Evolutionary conservation across 1,140 invertebrate species (phyloP).

Genomic region (Drosophila miranda): DNA sequence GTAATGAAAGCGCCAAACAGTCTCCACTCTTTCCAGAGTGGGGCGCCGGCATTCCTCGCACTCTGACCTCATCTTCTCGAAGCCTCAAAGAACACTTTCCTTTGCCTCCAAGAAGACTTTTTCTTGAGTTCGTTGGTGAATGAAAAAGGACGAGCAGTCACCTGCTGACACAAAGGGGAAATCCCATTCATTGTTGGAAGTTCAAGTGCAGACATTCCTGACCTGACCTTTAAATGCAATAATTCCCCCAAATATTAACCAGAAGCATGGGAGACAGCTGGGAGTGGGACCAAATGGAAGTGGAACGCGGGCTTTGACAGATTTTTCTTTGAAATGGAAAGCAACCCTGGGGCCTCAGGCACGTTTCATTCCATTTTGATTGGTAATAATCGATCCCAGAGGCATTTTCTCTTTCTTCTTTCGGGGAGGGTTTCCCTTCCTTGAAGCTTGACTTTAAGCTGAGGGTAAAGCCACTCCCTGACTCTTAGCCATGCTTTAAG

Average conservation of each 20-base stretch:
- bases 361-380: constrained; percentile 81
- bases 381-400: constrained; percentile 82
- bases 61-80: constrained; percentile 35
- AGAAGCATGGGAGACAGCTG: not conserved
- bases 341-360: constrained; percentile 28
- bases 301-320: constrained; percentile 4
- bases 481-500: constrained; percentile 4
- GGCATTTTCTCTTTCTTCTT: constrained; percentile 50
- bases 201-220: constrained; percentile 19
- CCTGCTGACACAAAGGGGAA: constrained; percentile 11
- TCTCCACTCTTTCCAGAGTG: constrained; percentile 9
- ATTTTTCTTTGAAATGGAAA: constrained; percentile 25
- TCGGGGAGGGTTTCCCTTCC: constrained; percentile 25
- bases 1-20: constrained; percentile 34
- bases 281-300: not conserved
- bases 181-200: constrained; percentile 5
- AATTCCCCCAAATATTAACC: constrained; percentile 52
- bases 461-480: constrained; percentile 18
- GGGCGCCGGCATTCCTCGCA: constrained; percentile 7
- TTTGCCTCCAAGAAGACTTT: no score
- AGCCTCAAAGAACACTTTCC: not conserved
- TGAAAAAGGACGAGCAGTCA: constrained; percentile 12
- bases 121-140: not conserved
- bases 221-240: constrained; percentile 6
- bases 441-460: constrained; percentile 1